Conservation (phyloP, 2,113 vertebrate species). For the Panthera leo region DNA sequence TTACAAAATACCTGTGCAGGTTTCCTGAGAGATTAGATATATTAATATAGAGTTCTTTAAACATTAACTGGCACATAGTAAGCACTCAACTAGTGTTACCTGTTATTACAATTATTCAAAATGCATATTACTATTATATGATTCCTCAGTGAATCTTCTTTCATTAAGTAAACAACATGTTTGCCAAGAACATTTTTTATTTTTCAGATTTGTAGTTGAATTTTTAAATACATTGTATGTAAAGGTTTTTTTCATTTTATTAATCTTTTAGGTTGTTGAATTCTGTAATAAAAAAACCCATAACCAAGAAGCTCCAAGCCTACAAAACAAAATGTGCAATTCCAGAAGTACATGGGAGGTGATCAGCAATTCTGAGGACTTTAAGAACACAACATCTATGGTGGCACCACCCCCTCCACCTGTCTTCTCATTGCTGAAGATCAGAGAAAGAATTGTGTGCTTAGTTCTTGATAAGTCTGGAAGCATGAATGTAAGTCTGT, state of each 20-base stretch:
- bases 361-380: constrained; percentile 83
- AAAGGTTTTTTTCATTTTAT: constrained; percentile 24
- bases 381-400: constrained; percentile 33
- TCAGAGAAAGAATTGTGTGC: constrained; percentile 71
- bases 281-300: constrained; percentile 84
- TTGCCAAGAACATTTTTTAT: background rate
- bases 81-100: background rate
- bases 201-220: background rate
- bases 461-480: constrained; percentile 86
- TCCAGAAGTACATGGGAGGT: constrained; percentile 83
- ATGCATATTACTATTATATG: background rate
- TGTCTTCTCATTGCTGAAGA: constrained; percentile 76
- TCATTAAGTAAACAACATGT: constrained; percentile 19
- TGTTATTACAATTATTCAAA: background rate
- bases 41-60: background rate
- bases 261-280: constrained; percentile 74
- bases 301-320: constrained; percentile 83
- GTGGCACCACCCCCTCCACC: constrained; percentile 11
- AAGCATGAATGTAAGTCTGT: constrained; percentile 82
- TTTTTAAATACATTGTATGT: background rate
- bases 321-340: constrained; percentile 84
- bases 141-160: constrained; percentile 1
- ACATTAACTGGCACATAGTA: background rate
- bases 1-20: background rate
- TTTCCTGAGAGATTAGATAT: background rate